Percentiles rank a stretch among this genome's conserved stretches.
Conservation (phyloP, 1,140 invertebrate species). For the Ridgeia piscesae region DNA sequence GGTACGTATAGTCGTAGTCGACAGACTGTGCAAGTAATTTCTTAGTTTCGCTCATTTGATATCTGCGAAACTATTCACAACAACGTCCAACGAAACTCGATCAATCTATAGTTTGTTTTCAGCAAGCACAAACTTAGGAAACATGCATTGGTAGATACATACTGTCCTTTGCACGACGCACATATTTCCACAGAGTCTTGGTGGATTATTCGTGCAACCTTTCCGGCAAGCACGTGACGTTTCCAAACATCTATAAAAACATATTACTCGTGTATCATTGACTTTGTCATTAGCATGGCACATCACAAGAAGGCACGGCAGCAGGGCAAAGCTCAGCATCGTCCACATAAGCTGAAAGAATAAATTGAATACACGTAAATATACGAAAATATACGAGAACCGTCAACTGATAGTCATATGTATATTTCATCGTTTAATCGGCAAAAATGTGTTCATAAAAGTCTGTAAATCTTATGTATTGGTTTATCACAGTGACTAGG, state of each 20-base stretch:
- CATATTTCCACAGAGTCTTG: background rate
- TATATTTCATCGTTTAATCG: no score
- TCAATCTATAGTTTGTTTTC: background rate
- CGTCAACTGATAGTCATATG: no score
- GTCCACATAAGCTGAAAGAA: background rate
- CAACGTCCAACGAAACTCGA: background rate
- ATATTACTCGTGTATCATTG: background rate
- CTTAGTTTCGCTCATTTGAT: background rate
- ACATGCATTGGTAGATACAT: background rate
- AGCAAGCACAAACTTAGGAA: background rate
- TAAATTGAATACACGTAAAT: background rate
- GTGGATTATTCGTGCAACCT: background rate
- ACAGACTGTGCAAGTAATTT: no score
- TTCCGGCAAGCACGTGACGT: background rate
- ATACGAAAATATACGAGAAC: background rate
- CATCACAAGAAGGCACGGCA: background rate
- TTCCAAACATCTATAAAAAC: background rate
- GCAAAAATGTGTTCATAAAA: no score
- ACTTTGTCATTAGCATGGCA: background rate
- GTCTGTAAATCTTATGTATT: no score
- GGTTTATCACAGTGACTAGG: no score
- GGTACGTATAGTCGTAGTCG: no score
- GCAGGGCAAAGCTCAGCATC: background rate
- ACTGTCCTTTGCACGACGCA: background rate
- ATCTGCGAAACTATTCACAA: background rate